phyloP scores from a whole-genome alignment of 2,113 vertebrate genomes.

The Tetraodon nigroviridis region DNA sequence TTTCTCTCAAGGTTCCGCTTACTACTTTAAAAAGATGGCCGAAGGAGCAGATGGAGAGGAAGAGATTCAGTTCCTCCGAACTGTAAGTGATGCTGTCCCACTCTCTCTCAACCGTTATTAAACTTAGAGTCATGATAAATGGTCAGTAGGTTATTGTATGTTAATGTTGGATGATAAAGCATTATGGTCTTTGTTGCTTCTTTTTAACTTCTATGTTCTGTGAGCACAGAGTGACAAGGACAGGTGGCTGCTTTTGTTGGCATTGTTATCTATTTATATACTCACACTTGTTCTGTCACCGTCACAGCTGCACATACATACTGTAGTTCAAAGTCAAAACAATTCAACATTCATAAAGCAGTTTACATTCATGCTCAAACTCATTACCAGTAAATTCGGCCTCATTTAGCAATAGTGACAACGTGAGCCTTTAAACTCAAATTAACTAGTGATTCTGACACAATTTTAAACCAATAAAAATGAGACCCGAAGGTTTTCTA shows the following conservation, averaged over 20 bases:
- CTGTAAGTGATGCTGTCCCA: conserved; percentile 78
- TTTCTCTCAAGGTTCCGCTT: conserved; percentile 31
- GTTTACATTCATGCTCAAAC: too few species aligned
- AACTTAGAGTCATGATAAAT: background rate
- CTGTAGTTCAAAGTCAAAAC: too few species aligned
- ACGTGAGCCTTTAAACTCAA: too few species aligned
- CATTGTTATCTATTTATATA: conserved; percentile 78
- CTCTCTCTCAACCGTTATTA: conserved; percentile 1
- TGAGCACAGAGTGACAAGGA: conserved; percentile 54
- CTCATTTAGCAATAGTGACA: too few species aligned
- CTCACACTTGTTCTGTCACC: conserved; percentile 37
- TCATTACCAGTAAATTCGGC: too few species aligned
- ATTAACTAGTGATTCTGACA: too few species aligned
- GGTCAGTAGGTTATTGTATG: background rate
- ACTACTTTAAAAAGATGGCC: conserved; percentile 74
- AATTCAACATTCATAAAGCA: too few species aligned
- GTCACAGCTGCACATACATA: conserved; percentile 14
- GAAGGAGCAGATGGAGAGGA: conserved; percentile 85
- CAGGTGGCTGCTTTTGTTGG: conserved; percentile 64
- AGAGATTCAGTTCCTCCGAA: conserved; percentile 89
- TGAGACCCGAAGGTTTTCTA: too few species aligned
- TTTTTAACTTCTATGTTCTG: conserved; percentile 15
- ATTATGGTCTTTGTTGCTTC: background rate
- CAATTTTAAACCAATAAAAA: too few species aligned
- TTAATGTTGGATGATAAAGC: background rate